Conservation (phyloP, 92 coral and sea anemone genomes). For the Siderastrea radians region DNA sequence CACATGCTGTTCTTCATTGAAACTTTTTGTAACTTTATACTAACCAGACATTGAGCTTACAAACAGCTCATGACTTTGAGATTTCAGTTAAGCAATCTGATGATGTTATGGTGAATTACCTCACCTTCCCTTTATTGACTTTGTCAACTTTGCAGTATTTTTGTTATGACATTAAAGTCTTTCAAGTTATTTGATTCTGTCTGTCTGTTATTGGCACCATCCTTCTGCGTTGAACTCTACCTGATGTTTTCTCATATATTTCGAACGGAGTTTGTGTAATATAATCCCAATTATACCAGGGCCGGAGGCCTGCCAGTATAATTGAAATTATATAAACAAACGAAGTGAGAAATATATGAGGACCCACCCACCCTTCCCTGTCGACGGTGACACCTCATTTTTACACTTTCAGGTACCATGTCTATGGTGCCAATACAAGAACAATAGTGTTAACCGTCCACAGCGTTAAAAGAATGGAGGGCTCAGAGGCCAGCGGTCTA, state of each 20-base stretch:
- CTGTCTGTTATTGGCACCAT: not conserved
- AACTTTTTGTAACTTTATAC: not conserved
- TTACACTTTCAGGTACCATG: not conserved
- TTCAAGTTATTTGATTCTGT: not conserved
- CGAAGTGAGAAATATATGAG: not conserved
- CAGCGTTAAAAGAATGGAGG: not conserved
- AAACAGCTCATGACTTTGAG: too few relatives aligned
- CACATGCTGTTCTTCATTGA: not conserved
- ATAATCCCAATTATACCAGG: too few relatives aligned
- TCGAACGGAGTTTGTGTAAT: too few relatives aligned
- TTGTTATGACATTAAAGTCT: too few relatives aligned
- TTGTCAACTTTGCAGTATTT: not conserved
- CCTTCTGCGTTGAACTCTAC: not conserved
- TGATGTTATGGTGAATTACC: not conserved
- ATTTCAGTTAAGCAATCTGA: too few relatives aligned
- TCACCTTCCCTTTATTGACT: not conserved
- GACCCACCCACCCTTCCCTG: not conserved
- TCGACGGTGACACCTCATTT: constrained; percentile 10
- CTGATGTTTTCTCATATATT: not conserved
- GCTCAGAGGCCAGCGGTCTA: not conserved
- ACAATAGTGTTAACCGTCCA: constrained; percentile 9
- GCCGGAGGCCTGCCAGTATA: too few relatives aligned
- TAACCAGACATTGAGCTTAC: too few relatives aligned
- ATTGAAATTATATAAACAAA: too few relatives aligned
- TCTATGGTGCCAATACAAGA: constrained; percentile 16